A percentile compares a stretch with the other conserved stretches of the same genome.
These are phyloP conservation scores for Penaeus vannamei DNA, from an alignment of 1,140 invertebrate species.

Conservation along the genomic window DNA sequence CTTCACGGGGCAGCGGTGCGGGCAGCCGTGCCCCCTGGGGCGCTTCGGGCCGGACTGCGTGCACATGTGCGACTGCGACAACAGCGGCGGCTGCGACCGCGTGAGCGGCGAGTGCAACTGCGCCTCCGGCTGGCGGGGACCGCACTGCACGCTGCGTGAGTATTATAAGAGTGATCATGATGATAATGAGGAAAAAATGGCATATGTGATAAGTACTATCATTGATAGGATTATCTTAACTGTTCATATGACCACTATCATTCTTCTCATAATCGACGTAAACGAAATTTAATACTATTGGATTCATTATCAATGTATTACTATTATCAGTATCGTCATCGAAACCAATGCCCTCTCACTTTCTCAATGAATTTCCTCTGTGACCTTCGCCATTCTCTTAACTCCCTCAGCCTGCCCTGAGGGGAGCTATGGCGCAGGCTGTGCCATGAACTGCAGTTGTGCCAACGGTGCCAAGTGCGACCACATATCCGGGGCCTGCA, in stretches of 20 bases:
- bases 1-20: constrained; percentile 85
- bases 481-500: constrained; percentile 87
- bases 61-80: constrained; percentile 81
- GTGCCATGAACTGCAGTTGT: constrained; percentile 86
- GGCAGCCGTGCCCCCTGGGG: constrained; percentile 72
- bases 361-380: no score
- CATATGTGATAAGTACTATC: no score
- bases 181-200: no score
- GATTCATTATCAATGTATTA: no score
- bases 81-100: constrained; percentile 83
- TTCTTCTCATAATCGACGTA: no score
- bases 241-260: no score
- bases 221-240: no score
- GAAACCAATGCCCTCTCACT: no score
- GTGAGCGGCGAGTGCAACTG: constrained; percentile 85
- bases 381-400: background rate
- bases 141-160: constrained; percentile 80
- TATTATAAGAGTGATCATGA: constrained; percentile 69
- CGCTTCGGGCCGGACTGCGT: constrained; percentile 81
- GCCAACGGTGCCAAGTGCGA: constrained; percentile 85
- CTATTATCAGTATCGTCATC: no score
- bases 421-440: constrained; percentile 77
- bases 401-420: constrained; percentile 82
- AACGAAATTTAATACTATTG: no score
- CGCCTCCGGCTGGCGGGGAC: constrained; percentile 79